Conservation (phyloP, 2,797 vertebrate genomes). For the Acomys russatus region DNA sequence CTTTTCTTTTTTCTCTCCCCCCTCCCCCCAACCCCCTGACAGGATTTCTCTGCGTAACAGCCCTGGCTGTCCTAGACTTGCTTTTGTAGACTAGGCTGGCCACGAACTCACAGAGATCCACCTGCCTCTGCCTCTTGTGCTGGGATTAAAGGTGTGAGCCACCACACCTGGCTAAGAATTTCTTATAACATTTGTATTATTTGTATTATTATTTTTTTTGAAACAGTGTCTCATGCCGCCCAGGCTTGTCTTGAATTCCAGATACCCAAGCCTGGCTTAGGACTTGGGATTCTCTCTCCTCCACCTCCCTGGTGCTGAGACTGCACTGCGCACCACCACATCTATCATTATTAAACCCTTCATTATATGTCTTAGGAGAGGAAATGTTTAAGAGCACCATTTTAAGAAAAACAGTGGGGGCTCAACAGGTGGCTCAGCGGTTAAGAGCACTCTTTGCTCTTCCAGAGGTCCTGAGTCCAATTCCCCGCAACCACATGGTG, state of each 20-base stretch:
- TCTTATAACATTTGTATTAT: not conserved
- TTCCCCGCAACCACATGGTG: no score
- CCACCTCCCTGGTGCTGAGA: not conserved
- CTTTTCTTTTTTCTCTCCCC: no score
- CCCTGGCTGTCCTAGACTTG: no score
- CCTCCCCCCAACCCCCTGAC: no score
- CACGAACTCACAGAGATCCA: no score
- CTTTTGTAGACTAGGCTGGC: no score
- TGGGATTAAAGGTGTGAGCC: no score
- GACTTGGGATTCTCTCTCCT: not conserved
- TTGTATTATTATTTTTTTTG: not conserved
- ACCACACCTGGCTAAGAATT: not conserved
- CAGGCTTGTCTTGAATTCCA: not conserved
- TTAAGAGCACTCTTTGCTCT: no score
- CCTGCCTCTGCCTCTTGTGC: no score
- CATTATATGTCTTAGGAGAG: constrained; percentile 44
- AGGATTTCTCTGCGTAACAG: no score
- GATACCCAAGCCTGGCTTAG: not conserved
- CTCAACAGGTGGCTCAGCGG: no score
- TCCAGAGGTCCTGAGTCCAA: no score
- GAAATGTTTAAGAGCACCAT: constrained; percentile 8
- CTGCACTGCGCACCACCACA: not conserved
- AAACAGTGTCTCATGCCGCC: not conserved
- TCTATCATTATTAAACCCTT: not conserved
- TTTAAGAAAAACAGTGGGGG: not conserved